Conservation (phyloP, 2,888 invertebrate species). For the Sphecodes monilicornis region DNA sequence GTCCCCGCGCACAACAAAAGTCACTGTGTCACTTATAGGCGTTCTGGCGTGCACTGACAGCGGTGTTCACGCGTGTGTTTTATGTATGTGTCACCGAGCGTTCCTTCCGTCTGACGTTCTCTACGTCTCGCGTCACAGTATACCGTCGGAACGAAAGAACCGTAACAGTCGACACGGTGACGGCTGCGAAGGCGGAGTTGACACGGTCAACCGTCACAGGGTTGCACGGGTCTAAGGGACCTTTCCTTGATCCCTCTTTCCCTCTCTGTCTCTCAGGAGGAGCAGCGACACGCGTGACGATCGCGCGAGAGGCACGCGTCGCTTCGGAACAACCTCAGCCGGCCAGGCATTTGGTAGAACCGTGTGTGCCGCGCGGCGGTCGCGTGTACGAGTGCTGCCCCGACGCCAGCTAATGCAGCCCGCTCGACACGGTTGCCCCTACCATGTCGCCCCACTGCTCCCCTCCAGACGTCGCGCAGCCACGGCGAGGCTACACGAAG, state of each 20-base stretch:
- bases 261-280: slow-evolving; percentile 14
- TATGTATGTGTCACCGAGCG: neutral
- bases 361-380: slow-evolving; percentile 55
- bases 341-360: slow-evolving; percentile 57
- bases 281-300: slow-evolving; percentile 58
- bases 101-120: neutral
- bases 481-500: neutral
- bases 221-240: slow-evolving; percentile 28
- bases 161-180: too few relatives aligned
- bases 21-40: neutral
- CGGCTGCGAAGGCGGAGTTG: slow-evolving; percentile 1
- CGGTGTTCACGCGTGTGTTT: too few relatives aligned
- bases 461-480: neutral
- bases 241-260: slow-evolving; percentile 28
- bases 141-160: neutral
- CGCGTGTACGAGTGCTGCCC: slow-evolving; percentile 62
- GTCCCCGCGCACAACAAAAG: neutral
- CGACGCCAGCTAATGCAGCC: slow-evolving; percentile 53
- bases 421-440: slow-evolving; percentile 28
- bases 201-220: slow-evolving; percentile 8
- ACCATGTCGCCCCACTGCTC: neutral
- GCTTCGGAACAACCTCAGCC: slow-evolving; percentile 62
- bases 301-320: slow-evolving; percentile 70
- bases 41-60: neutral
- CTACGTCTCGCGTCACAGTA: neutral